Conservation (phyloP, 2,888 invertebrate species). For the Parapristionchus giblindavisi region DNA sequence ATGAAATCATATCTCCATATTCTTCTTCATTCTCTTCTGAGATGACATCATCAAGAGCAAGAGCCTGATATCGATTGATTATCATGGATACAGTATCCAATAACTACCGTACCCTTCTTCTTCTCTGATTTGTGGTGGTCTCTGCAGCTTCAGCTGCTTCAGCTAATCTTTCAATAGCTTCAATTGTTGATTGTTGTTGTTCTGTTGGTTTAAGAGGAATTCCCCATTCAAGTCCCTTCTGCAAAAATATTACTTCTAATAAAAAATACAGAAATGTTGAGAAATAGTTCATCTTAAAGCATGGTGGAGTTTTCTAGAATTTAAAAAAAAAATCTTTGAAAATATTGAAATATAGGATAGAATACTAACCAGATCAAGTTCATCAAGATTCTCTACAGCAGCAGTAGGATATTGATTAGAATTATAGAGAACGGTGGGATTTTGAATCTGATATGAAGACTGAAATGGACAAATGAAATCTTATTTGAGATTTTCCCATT, state of each 20-base stretch:
- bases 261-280: neutral
- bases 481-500: neutral
- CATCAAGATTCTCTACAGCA: constrained; percentile 21
- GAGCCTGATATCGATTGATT: neutral
- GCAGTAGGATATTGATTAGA: neutral
- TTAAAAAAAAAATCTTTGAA: neutral
- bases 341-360: neutral
- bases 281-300: neutral
- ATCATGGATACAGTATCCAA: neutral
- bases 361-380: constrained; percentile 13
- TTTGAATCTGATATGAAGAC: neutral
- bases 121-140: neutral
- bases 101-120: neutral
- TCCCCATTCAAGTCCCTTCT: constrained; percentile 9
- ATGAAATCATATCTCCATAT: neutral
- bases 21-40: constrained; percentile 18
- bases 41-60: constrained; percentile 5
- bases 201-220: constrained; percentile 16
- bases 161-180: constrained; percentile 10
- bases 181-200: neutral
- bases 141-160: neutral
- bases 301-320: neutral
- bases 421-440: constrained; percentile 15
- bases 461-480: neutral
- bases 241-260: neutral